Conservation (phyloP, 1,140 invertebrate genomes). For the Amphibalanus amphitrite region DNA sequence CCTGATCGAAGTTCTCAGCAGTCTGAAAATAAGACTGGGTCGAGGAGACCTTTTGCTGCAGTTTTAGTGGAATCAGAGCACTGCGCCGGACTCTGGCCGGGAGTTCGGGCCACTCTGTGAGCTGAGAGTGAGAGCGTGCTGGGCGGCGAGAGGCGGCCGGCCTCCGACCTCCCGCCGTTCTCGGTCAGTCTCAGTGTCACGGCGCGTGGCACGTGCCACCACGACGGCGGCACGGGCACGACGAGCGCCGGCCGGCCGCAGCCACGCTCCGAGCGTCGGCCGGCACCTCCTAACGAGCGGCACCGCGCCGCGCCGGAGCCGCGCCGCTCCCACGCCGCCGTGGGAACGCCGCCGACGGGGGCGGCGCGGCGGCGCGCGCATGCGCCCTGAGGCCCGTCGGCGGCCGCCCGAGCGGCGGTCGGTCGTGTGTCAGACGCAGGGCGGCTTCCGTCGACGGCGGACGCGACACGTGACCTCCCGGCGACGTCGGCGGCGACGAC, state of each 20-base stretch:
- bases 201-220: background rate
- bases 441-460: slow-evolving; percentile 4
- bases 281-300: background rate
- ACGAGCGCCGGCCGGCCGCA: too few relatives aligned
- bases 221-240: background rate
- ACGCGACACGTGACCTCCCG: background rate
- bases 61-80: too few relatives aligned
- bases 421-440: slow-evolving; percentile 8
- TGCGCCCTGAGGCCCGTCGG: slow-evolving; percentile 4
- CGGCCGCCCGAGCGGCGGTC: slow-evolving; percentile 4
- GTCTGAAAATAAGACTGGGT: too few relatives aligned
- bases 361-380: background rate
- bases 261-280: too few relatives aligned
- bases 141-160: too few relatives aligned
- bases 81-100: too few relatives aligned
- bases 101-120: too few relatives aligned
- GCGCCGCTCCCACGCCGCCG: background rate
- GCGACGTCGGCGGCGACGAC: background rate
- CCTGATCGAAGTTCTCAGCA: too few relatives aligned
- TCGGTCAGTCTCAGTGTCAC: background rate
- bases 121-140: too few relatives aligned
- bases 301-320: too few relatives aligned
- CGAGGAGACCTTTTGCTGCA: too few relatives aligned
- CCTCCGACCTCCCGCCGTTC: too few relatives aligned
- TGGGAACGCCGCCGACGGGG: background rate